Evolutionary conservation across 2,888 invertebrate species (phyloP), one percentile per base, ranked within the genome.

Genomic region (Apocheima hispidaria): DNA sequence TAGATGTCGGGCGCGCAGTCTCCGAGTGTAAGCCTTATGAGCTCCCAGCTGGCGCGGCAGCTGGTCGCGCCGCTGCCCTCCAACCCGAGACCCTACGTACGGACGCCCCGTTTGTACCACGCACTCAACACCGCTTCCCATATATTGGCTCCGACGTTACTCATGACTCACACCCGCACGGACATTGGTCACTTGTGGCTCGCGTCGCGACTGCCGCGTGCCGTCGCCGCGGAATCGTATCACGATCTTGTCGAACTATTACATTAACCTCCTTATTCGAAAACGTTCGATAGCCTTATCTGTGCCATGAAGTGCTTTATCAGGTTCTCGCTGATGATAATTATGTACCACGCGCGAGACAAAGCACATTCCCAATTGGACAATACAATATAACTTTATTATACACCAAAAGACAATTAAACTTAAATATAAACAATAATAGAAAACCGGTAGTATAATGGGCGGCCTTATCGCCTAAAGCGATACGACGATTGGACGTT

Each of bases 31-130:
- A 89, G 82, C 84, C 87, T 93, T 87, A 88, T 93, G 93, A 91
- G 90, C 87, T 94, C 94, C 87, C 93, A 94, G 88, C 93, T 94
- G 81, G 94, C 94, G 79, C 92, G 94, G 70, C 93, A 94, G 87
- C 92, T 94, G 85, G 93, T 93, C 79, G 93, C 94, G 84, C 93
- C 93, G 84, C 90, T 93, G 86, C 90, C 93, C 84, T 84, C 91
- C 74, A 81, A 82, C 79, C 88, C 86, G 82, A 82, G 92, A 75
- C 89, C 91, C 87, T 93, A 93, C 91, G 92, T 92, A 92, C 90
- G 91, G 87, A 89, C 86, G 84, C 85, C 83, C 85, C 87, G 89
- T 92, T 91, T 91, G 90, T 90, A 91, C 90, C 91, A 90, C 92
- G 91, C 91, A 91, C 90, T 91, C 91, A 84, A 89, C 90, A 88